Base-by-base conservation (phyloP, 92 coral and sea anemone genomes). In the Porites evermanni region DNA sequence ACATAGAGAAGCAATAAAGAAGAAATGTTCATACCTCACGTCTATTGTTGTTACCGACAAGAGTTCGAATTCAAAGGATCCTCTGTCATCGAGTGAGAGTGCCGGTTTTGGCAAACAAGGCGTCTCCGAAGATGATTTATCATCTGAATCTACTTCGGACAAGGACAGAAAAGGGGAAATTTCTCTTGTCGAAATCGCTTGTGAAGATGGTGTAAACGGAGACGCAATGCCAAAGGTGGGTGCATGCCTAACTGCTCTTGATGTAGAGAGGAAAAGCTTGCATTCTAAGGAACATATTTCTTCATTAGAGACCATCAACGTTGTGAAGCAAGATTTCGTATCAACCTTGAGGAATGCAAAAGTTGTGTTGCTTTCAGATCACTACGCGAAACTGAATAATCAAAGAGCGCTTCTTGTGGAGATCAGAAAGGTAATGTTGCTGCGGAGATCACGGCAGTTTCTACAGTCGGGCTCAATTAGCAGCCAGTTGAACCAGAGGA, bases 391-490 rank as follows among this genome's bases (percentile, higher is more conserved):
- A 24, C 52, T 83, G 14, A 13, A 14, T 29, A 64, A 66, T 64
- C 80, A 73, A 8, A 75, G 87, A 47, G 64, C 23, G 53, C 16
- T 73, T 11, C 87, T 83, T 73, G 74, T 80, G 24, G 87, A 83
- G 59, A 83, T 83, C 64, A 63, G 87, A 61, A 83, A 83, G 61
- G 87, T 73, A 16, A 63, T 64, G 80, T 63, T 83, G 64, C 53
- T 83, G 64, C 63, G 51, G 65, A 74, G 87, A 23, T 63, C 87
- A 26, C 67, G 69, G 53, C 87, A 83, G 19, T 74, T 73, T 53
- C 21, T 81, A 10, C 78, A 81, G 44, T 7, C 12, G 21, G 53
- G 21, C 2, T 73, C 65, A 51, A 8, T 67, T 18, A 10, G 64
- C 70, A 83, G 70, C 50, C 53, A 61, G 47, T 24, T 65, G 12